Evolutionary conservation across 2,113 vertebrate genomes (phyloP).

Genomic region (Syrrhaptes paradoxus): DNA sequence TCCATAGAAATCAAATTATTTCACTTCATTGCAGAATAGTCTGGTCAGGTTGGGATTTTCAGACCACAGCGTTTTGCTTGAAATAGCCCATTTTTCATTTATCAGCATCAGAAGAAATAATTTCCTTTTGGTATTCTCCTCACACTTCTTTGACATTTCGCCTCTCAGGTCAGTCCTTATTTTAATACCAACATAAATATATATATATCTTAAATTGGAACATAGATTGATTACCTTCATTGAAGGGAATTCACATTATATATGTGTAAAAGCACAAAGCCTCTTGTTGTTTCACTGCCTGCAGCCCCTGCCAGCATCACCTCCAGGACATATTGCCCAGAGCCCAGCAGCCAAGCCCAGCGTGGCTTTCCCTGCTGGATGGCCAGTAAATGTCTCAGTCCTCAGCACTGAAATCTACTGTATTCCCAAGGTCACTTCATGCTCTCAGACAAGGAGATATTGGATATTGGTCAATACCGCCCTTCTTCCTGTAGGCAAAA

Average conservation of each 20-base stretch:
- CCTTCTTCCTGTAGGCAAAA: not conserved
- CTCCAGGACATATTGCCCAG: fast-evolving
- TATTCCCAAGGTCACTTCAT: not conserved
- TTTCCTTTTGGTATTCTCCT: not conserved
- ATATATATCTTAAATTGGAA: not conserved
- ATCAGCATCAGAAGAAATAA: not conserved
- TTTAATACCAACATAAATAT: not conserved
- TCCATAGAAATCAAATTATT: fast-evolving
- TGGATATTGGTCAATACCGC: not conserved
- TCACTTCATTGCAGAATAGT: not conserved
- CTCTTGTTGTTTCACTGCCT: not conserved
- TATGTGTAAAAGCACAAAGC: not conserved
- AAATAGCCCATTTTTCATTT: not conserved
- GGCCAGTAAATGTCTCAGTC: not conserved
- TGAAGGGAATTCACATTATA: not conserved
- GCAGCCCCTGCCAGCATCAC: not conserved
- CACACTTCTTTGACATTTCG: not conserved
- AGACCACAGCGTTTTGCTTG: not conserved
- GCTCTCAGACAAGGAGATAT: not conserved
- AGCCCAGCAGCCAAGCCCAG: not conserved
- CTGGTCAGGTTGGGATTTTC: not conserved
- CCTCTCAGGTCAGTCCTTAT: not conserved
- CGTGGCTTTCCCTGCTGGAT: not conserved
- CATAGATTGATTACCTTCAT: fast-evolving
- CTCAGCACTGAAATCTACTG: not conserved